Percentiles rank a stretch among this genome's conserved stretches.
These are phyloP conservation scores for Torymus aiolomorphi DNA, from an alignment of 2,888 invertebrate genomes.

Conservation along the genomic window DNA sequence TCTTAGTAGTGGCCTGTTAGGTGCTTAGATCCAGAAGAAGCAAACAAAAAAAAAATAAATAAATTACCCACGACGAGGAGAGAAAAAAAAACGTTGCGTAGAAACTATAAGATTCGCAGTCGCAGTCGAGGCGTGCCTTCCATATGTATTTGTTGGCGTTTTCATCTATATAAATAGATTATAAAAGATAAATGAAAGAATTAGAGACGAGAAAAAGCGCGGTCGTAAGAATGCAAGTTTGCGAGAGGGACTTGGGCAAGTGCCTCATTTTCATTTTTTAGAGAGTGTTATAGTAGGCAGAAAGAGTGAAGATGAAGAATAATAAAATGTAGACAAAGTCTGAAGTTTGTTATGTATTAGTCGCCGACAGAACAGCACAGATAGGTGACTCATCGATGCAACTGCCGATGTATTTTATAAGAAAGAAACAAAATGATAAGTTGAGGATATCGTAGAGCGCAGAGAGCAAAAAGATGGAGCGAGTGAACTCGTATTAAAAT, in stretches of 20 bases:
- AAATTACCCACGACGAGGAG: conserved; percentile 60
- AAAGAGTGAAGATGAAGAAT: conserved; percentile 53
- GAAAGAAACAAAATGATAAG: conserved; percentile 12
- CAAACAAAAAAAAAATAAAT: conserved; percentile 61
- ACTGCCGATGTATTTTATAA: conserved; percentile 55
- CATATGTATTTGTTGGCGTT: conserved; percentile 75
- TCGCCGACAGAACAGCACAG: conserved; percentile 57
- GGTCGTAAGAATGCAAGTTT: conserved; percentile 51
- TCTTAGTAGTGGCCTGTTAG: conserved; percentile 75
- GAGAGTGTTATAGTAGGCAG: conserved; percentile 58
- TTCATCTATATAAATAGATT: conserved; percentile 65
- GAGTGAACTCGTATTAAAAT: conserved; percentile 51
- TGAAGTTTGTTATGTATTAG: conserved; percentile 66
- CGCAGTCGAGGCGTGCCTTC: conserved; percentile 75
- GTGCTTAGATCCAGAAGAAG: conserved; percentile 69
- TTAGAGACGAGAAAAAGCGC: conserved; percentile 50
- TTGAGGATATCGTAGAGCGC: conserved; percentile 19
- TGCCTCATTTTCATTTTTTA: conserved; percentile 71
- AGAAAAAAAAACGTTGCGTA: conserved; percentile 61
- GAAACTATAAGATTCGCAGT: conserved; percentile 70
- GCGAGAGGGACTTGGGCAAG: conserved; percentile 69
- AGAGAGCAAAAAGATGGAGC: conserved; percentile 22
- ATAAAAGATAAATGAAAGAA: conserved; percentile 52
- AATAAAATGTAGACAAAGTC: conserved; percentile 65
- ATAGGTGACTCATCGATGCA: conserved; percentile 31